A percentile compares a stretch with the other conserved stretches of the same genome.
Evolutionary conservation across 2,113 vertebrate species (phyloP).

Genomic region (Muntiacus muntjak): DNA sequence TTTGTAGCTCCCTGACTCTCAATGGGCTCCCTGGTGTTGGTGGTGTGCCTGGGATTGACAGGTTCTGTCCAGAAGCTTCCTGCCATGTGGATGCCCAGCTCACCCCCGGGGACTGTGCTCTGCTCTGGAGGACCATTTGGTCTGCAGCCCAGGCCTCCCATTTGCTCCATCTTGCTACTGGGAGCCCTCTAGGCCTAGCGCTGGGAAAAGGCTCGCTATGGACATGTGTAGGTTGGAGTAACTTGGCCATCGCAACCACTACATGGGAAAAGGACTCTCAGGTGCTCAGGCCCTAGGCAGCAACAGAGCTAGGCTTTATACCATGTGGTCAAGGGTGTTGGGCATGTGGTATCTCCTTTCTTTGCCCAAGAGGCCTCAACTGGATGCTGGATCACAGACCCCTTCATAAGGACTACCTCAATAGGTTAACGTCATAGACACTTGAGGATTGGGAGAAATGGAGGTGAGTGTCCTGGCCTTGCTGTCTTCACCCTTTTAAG

Average conservation of each 20-base stretch:
- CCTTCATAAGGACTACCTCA: not conserved
- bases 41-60: not conserved
- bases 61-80: not conserved
- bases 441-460: not conserved
- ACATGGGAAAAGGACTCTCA: not conserved
- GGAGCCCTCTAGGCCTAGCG: not conserved
- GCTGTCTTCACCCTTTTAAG: not conserved
- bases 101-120: rapidly evolving
- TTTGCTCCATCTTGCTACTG: not conserved
- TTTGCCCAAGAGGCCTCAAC: not conserved
- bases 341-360: not conserved
- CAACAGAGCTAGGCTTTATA: not conserved
- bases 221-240: not conserved
- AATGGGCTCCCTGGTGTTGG: not conserved
- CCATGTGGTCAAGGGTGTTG: not conserved
- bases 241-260: not conserved
- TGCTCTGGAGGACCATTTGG: not conserved
- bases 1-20: not conserved
- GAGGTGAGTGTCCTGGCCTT: not conserved
- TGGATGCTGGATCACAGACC: not conserved
- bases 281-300: not conserved
- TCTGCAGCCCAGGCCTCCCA: not conserved
- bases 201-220: not conserved
- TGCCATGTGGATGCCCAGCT: rapidly evolving
- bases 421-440: not conserved